phyloP scores from a whole-genome alignment of 2,113 vertebrate genomes.

The Sinocyclocheilus grahami region DNA sequence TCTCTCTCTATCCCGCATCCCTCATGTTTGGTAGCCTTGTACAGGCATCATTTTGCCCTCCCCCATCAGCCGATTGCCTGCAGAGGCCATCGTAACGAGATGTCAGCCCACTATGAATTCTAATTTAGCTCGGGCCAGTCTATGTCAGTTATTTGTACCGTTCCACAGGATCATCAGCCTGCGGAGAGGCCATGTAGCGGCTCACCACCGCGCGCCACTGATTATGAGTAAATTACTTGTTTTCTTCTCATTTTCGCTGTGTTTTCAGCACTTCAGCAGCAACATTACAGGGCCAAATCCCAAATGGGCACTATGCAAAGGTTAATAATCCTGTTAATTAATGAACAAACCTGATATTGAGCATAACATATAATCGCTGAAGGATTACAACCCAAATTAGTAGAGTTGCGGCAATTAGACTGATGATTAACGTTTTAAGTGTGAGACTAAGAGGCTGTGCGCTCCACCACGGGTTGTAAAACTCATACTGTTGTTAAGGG shows the following conservation, averaged over 20 bases:
- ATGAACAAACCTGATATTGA: slow-evolving; percentile 93
- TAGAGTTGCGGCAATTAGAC: slow-evolving; percentile 95
- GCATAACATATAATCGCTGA: slow-evolving; percentile 91
- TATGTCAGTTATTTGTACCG: slow-evolving; percentile 58
- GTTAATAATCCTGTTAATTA: slow-evolving; percentile 99
- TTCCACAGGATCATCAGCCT: slow-evolving; percentile 57
- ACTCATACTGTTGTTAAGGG: slow-evolving; percentile 86
- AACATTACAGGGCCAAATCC: slow-evolving; percentile 82
- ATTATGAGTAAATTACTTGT: slow-evolving; percentile 64
- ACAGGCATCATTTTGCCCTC: slow-evolving; percentile 66
- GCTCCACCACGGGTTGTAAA: slow-evolving; percentile 92
- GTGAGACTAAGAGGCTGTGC: slow-evolving; percentile 93
- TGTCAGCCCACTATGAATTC: slow-evolving; percentile 70
- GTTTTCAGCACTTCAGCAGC: slow-evolving; percentile 67
- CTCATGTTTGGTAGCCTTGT: slow-evolving; percentile 50
- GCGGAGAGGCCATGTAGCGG: slow-evolving; percentile 51
- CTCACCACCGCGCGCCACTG: slow-evolving; percentile 58
- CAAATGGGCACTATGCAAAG: slow-evolving; percentile 84
- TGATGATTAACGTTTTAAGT: slow-evolving; percentile 98
- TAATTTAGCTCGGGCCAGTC: slow-evolving; percentile 67
- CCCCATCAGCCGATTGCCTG: slow-evolving; percentile 61
- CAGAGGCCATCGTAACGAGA: slow-evolving; percentile 56
- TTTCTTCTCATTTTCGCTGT: slow-evolving; percentile 51
- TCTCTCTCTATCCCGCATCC: slow-evolving; percentile 17
- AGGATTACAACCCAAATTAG: slow-evolving; percentile 96